A percentile compares a stretch with the other conserved stretches of the same genome.
Conservation (phyloP, 2,888 invertebrate species). For the Lepetodrilus schrolli region DNA sequence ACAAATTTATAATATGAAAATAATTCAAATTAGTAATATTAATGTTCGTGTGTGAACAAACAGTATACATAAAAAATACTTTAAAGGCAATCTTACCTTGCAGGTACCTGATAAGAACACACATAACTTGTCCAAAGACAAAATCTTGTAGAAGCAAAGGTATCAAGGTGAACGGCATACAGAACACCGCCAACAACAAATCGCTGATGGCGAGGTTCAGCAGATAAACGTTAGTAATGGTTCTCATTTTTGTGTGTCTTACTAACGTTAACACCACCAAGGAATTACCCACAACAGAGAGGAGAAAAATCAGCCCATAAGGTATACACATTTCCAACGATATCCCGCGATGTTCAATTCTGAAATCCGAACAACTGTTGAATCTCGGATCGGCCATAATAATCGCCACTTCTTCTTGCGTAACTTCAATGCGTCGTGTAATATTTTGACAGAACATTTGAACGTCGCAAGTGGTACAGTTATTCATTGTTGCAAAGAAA, state of each 20-base stretch:
- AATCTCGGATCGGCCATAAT: slow-evolving; percentile 21
- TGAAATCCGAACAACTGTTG: slow-evolving; percentile 1
- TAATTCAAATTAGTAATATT: too few species aligned
- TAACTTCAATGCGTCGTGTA: neutral
- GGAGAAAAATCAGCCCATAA: slow-evolving; percentile 84
- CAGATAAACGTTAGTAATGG: slow-evolving; percentile 77
- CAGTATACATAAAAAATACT: too few species aligned
- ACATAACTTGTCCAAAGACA: slow-evolving; percentile 83
- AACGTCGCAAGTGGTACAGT: slow-evolving; percentile 13
- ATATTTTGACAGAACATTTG: slow-evolving; percentile 11
- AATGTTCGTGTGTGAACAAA: too few species aligned
- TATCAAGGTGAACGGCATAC: slow-evolving; percentile 85
- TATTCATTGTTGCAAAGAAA: neutral
- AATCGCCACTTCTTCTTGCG: neutral
- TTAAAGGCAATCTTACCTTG: slow-evolving; percentile 82
- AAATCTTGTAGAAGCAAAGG: slow-evolving; percentile 81
- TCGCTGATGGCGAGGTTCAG: slow-evolving; percentile 80
- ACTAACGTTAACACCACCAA: slow-evolving; percentile 82
- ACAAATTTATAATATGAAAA: too few species aligned
- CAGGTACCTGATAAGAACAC: slow-evolving; percentile 83
- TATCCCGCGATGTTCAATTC: slow-evolving; percentile 5
- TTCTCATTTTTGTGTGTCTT: slow-evolving; percentile 76
- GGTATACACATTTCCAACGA: slow-evolving; percentile 36
- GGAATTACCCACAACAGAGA: slow-evolving; percentile 86
- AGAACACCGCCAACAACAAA: slow-evolving; percentile 86